Evolutionary conservation across 1,140 invertebrate species (phyloP).

Genomic region (Drosophila arizonae): DNA sequence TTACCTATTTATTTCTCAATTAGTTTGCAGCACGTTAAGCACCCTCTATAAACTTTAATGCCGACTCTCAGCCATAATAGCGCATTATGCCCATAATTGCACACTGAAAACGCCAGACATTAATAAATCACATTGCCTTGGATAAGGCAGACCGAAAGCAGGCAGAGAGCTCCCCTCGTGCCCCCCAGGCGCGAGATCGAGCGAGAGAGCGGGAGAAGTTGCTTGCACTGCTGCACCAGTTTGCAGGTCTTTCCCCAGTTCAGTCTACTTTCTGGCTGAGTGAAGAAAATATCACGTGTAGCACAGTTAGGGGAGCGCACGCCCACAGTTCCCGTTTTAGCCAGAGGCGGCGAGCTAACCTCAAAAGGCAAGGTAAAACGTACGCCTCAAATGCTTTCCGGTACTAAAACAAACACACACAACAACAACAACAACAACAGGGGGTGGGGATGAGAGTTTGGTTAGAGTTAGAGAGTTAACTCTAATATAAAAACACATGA

Average conservation of each 20-base stretch:
- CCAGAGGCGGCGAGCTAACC: conserved; percentile 62
- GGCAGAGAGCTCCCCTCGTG: background rate
- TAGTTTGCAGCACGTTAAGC: conserved; percentile 7
- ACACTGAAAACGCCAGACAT: conserved; percentile 41
- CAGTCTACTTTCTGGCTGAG: conserved; percentile 5
- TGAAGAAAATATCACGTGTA: conserved; percentile 30
- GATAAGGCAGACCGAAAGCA: conserved; percentile 1
- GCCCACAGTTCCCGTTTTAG: conserved; percentile 31
- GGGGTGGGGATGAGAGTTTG: background rate
- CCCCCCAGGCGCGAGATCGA: background rate
- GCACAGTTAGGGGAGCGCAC: conserved; percentile 51
- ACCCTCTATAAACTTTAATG: background rate
- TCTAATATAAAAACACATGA: conserved; percentile 12
- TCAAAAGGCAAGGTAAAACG: conserved; percentile 46
- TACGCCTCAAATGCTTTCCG: conserved; percentile 73
- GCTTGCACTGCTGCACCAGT: conserved; percentile 69
- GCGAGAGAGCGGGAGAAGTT: background rate
- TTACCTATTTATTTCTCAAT: conserved; percentile 33
- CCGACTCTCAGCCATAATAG: conserved; percentile 15
- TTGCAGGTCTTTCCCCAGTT: conserved; percentile 36
- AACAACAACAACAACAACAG: too few relatives aligned
- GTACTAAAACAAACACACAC: conserved; percentile 39
- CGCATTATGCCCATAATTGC: conserved; percentile 26
- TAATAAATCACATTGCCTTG: conserved; percentile 52
- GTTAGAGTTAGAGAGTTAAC: conserved; percentile 1